These are phyloP conservation scores for Atethmia centrago DNA, from an alignment of 2,888 invertebrate species.

Conservation along the genomic window DNA sequence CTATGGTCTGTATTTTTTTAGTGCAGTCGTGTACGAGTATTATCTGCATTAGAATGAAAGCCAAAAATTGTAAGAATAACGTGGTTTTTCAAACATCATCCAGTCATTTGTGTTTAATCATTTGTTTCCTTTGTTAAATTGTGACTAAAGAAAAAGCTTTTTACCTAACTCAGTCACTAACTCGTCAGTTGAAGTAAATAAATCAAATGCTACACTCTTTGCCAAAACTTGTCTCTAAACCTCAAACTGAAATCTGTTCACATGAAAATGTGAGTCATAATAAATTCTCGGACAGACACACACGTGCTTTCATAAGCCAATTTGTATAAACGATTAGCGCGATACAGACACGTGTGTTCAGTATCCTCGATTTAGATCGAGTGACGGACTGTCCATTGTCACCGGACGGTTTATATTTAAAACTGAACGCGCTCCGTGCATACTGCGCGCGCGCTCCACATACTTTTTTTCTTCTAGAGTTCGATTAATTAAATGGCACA, in stretches of 20 bases:
- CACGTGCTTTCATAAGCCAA: conserved; percentile 50
- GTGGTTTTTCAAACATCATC: neutral
- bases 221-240: conserved; percentile 5
- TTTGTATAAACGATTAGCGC: conserved; percentile 53
- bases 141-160: neutral
- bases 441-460: conserved; percentile 76
- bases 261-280: conserved; percentile 22
- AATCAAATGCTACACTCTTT: neutral
- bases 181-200: neutral
- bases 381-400: conserved; percentile 86
- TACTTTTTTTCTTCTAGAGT: conserved; percentile 69
- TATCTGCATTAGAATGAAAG: neutral
- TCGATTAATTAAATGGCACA: conserved; percentile 82
- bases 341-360: conserved; percentile 66
- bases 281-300: conserved; percentile 15
- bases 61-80: neutral
- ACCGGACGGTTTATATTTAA: conserved; percentile 83
- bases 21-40: neutral
- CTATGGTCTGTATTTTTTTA: neutral
- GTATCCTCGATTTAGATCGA: conserved; percentile 81
- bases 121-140: neutral
- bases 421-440: conserved; percentile 79
- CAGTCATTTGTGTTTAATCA: neutral
- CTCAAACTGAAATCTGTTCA: conserved; percentile 20
- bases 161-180: no score